Percentiles rank a stretch among this genome's conserved stretches.
Evolutionary conservation across 1,140 invertebrate genomes (phyloP).

Genomic region (Heliconius melpomene): DNA sequence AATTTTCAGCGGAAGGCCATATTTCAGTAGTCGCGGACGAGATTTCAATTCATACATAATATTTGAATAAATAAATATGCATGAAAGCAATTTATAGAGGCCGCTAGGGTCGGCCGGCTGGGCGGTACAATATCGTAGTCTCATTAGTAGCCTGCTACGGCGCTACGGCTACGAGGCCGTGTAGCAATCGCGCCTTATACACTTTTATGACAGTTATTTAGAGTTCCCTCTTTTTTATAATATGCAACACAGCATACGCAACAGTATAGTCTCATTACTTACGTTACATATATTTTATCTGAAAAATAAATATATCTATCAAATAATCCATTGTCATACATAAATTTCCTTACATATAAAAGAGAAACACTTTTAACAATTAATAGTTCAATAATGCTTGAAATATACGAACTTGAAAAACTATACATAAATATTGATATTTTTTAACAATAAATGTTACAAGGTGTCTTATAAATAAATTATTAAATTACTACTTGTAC

Average conservation of each 20-base stretch:
- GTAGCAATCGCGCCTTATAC: conserved; percentile 45
- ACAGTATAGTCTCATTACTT: background rate
- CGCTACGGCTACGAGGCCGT: conserved; percentile 59
- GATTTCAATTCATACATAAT: conserved; percentile 80
- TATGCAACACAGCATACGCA: background rate
- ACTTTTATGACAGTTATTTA: conserved; percentile 51
- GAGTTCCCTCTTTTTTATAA: background rate
- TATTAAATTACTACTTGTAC: background rate
- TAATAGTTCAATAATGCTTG: no score
- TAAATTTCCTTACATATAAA: no score
- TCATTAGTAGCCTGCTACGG: conserved; percentile 71
- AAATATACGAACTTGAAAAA: no score
- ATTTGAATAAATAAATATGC: conserved; percentile 82
- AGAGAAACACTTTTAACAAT: no score
- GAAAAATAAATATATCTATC: no score
- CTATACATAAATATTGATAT: no score
- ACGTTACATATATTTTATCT: background rate
- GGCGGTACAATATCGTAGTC: conserved; percentile 69
- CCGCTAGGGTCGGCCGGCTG: conserved; percentile 53
- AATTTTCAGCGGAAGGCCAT: conserved; percentile 66
- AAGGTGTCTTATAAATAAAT: background rate
- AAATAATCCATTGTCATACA: no score
- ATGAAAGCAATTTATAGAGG: conserved; percentile 80
- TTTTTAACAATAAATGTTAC: no score
- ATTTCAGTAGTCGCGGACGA: conserved; percentile 72